Evolutionary conservation across 2,113 vertebrate genomes (phyloP).

Genomic region (Sinocyclocheilus anophthalmus): DNA sequence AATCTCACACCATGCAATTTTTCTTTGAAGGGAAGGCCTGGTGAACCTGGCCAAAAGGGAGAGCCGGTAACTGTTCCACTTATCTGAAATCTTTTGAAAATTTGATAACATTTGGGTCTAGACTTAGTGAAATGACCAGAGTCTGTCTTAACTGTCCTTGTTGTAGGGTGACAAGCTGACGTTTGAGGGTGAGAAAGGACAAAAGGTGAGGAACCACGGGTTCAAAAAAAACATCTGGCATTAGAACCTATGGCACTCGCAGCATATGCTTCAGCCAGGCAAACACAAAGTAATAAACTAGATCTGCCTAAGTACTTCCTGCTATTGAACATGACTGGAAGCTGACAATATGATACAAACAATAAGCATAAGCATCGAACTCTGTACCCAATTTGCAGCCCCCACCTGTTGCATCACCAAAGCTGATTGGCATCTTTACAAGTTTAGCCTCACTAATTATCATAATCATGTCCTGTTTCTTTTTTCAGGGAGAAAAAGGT

Average conservation of each 20-base stretch:
- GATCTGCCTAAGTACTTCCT: neutral
- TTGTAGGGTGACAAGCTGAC: constrained; percentile 85
- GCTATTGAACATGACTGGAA: neutral
- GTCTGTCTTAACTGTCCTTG: constrained; percentile 50
- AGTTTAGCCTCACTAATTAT: neutral
- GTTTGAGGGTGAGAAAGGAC: constrained; percentile 88
- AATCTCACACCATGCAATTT: constrained; percentile 8
- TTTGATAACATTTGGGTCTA: neutral
- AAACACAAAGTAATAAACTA: neutral
- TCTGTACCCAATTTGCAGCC: neutral
- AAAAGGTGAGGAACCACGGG: constrained; percentile 82
- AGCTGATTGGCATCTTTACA: neutral
- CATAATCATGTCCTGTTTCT: neutral
- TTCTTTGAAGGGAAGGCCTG: constrained; percentile 82
- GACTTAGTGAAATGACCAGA: neutral
- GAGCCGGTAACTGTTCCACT: constrained; percentile 79
- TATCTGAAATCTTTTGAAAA: neutral
- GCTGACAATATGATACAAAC: neutral
- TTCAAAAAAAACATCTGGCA: neutral
- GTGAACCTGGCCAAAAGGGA: constrained; percentile 83
- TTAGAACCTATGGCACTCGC: neutral
- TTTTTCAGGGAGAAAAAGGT: constrained; percentile 82
- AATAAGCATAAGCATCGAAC: neutral
- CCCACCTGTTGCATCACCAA: neutral
- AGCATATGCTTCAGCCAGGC: neutral